Conservation (phyloP, 2,797 vertebrate genomes). For the Remorina albescens region DNA sequence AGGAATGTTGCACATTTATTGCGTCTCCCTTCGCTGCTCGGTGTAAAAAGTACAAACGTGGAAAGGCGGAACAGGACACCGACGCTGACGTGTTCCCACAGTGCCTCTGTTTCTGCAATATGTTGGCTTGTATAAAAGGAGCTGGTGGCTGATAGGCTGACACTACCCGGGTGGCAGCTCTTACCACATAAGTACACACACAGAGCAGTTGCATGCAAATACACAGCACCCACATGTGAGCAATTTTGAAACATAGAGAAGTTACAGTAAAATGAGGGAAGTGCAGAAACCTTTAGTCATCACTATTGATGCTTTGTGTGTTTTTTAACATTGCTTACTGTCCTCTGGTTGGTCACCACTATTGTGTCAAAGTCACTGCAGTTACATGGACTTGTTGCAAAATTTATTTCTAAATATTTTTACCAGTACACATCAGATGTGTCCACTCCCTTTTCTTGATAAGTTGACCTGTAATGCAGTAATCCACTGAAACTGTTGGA, state of each 20-base stretch:
- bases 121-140: no score
- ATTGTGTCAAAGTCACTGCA: constrained; percentile 19
- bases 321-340: constrained; percentile 40
- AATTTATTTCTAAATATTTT: constrained; percentile 39
- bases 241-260: constrained; percentile 66
- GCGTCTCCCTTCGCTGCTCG: no score
- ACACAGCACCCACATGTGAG: not conserved
- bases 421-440: not conserved
- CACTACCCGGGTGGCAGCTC: not conserved
- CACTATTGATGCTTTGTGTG: not conserved
- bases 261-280: constrained; percentile 53
- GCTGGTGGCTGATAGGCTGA: constrained; percentile 3
- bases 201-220: constrained; percentile 16
- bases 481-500: constrained; percentile 7
- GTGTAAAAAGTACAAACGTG: no score
- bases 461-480: not conserved
- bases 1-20: no score
- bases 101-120: no score
- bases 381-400: constrained; percentile 26
- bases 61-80: no score
- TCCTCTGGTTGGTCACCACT: not conserved
- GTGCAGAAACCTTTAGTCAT: constrained; percentile 54
- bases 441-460: not conserved
- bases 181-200: constrained; percentile 17
- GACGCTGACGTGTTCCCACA: no score